Evolutionary conservation across 37 sponge, comb jelly and placozoan genomes (phyloP), one percentile per base, ranked within the genome.

Genomic region (Mnemiopsis leidyi): DNA sequence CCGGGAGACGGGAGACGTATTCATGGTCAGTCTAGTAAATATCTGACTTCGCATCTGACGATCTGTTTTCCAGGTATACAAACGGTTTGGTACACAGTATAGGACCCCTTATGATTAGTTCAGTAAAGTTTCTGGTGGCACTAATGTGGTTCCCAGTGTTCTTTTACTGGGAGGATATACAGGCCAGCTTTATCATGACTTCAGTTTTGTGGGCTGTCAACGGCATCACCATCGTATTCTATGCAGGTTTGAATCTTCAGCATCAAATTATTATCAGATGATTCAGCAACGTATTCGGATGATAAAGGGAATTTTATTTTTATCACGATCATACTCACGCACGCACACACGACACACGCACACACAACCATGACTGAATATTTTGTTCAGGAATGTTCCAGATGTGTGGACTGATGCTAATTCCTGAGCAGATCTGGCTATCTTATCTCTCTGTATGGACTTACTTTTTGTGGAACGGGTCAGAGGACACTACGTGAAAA

Each of bases 171-270:
- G 75, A 71, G 75, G 30, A 71, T 71, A 71, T 71, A 29, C 3
- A 29, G 75, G 75, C 75, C 5, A 71, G n/a, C 5, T 71, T 71
- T 28, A 71, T 18, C 30, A 2, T n/a, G 75, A 23, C 30, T 71
- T 5, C 30, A 23, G 75, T 71, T 13, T 5, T 71, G 25, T 71
- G 75, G 75, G 75, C 20, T 2, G 75, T 28, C 3, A 71, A 71
- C n/a, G 75, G 75, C 3, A 28, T 71, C 7, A 71, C 75, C 75
- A 71, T 71, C n/a, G 30, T 71, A 18, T 71, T 71, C n/a, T 71
- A 71, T 71, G 75, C 75, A 71, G 75, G 75, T 71, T 71, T 48
- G 61, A 48, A 13, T n/a, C n/a, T n/a, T n/a, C n/a, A n/a, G n/a
- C n/a, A n/a, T n/a, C n/a, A n/a, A n/a, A n/a, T n/a, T n/a, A n/a